Evolutionary conservation across 2,888 invertebrate genomes (phyloP).

Genomic region (Cenopis cana): DNA sequence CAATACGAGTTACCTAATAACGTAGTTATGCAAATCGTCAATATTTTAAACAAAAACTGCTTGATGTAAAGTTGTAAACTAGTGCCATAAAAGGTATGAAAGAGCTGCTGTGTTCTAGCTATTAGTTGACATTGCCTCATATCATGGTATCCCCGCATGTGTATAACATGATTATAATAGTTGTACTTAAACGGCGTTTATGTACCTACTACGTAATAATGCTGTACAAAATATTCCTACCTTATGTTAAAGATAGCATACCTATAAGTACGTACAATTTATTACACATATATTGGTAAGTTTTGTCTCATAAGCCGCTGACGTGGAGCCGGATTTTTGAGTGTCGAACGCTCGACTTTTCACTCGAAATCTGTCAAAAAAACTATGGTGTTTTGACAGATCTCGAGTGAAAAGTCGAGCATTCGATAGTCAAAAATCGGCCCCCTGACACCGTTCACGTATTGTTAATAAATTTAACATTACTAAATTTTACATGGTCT

Average conservation of each 20-base stretch:
- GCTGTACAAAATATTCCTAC: neutral
- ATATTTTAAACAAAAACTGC: conserved; percentile 37
- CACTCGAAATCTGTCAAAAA: too few species aligned
- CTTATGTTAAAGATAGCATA: neutral
- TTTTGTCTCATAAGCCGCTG: neutral
- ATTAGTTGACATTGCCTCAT: conserved; percentile 35
- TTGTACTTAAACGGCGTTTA: conserved; percentile 52
- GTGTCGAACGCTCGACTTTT: too few species aligned
- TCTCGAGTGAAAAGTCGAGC: too few species aligned
- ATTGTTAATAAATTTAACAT: too few species aligned
- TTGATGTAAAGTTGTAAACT: conserved; percentile 33
- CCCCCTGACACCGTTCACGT: too few species aligned
- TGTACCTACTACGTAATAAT: neutral
- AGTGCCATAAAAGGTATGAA: conserved; percentile 31
- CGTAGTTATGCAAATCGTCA: conserved; percentile 38
- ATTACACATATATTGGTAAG: neutral
- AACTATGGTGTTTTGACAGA: too few species aligned
- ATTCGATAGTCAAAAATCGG: too few species aligned
- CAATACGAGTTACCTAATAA: conserved; percentile 39
- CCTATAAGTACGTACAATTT: too few species aligned
- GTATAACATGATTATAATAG: conserved; percentile 24
- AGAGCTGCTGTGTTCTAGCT: conserved; percentile 18
- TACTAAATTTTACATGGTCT: neutral
- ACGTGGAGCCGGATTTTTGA: too few species aligned
- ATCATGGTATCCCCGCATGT: conserved; percentile 12